Base-by-base conservation (phyloP, 2,888 invertebrate species). In the Lasioglossum leucozonium region DNA sequence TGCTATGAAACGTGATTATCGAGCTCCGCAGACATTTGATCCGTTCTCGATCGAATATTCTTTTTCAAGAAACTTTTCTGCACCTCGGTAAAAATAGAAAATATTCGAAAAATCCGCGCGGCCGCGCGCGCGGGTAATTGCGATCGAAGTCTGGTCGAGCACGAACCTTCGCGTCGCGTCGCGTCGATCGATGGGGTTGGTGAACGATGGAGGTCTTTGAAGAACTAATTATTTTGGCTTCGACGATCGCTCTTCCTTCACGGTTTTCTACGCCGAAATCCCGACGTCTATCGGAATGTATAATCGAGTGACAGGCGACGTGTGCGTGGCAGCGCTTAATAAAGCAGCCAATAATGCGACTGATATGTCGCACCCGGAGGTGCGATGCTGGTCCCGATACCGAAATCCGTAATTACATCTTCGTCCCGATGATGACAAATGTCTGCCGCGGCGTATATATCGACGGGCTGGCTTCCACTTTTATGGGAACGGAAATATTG, bases 321-420 rank as follows among this genome's bases (percentile, higher is more conserved):
- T 65, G 77, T 62, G 79, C 85, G 85, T 75, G 84, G 85, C 84
- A 81, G 77, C 81, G 85, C 79, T 83, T 87, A 87, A 87, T 85
- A 87, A 87, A 87, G 86, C 87, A 85, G 77, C 86, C 87, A 86
- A 87, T 87, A 87, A 82, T 86, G 82, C 86, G 79, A 80, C 79
- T 77, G 87, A 87, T 87, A 86, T 79, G 86, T 83, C 79, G 82
- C 77, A 79, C 79, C 71, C 86, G 82, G 75, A 75, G 79, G 82
- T 85, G 72, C 76, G 82, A 86, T 84, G 77, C 65, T 58, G 79
- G 58, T 73, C 44, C 79, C 75, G 77, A 83, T 85, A 80, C 85
- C 87, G 80, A 87, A 87, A 87, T 87, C 82, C 79, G 86, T 87
- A 87, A 87, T 87, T 87, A 86, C 87, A 87, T 82, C 86, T 86